These are phyloP conservation scores for Schizopygopsis pylzovi DNA, from an alignment of 2,797 vertebrate species.

Conservation along the genomic window DNA sequence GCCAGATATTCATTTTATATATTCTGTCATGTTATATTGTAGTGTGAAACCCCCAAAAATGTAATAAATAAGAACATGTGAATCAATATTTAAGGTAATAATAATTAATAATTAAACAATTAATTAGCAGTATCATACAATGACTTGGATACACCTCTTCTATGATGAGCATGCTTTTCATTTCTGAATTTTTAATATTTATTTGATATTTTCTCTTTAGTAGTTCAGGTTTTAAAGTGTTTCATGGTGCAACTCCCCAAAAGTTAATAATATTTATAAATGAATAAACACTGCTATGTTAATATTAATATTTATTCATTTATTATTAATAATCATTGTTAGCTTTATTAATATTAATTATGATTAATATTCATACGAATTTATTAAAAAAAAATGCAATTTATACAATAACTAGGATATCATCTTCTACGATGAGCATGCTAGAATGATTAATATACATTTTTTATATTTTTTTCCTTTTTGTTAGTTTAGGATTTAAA, in stretches of 20 bases:
- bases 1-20: not conserved
- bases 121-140: not conserved
- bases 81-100: too few relatives aligned
- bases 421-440: too few relatives aligned
- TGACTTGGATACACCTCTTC: not conserved
- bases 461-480: too few relatives aligned
- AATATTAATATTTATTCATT: not conserved
- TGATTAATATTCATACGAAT: too few relatives aligned
- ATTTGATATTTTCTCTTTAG: not conserved
- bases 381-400: too few relatives aligned
- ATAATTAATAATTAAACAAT: not conserved
- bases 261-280: not conserved
- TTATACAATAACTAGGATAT: too few relatives aligned
- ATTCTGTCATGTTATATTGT: not conserved
- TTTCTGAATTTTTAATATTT: not conserved
- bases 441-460: too few relatives aligned
- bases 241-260: not conserved
- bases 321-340: too few relatives aligned
- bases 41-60: not conserved
- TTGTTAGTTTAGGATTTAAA: too few relatives aligned
- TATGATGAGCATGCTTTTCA: not conserved
- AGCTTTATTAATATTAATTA: too few relatives aligned
- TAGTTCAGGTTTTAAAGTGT: not conserved
- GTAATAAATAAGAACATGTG: too few relatives aligned
- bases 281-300: not conserved